phyloP scores from a whole-genome alignment of 2,888 invertebrate genomes.

The Chironomus riparius region DNA sequence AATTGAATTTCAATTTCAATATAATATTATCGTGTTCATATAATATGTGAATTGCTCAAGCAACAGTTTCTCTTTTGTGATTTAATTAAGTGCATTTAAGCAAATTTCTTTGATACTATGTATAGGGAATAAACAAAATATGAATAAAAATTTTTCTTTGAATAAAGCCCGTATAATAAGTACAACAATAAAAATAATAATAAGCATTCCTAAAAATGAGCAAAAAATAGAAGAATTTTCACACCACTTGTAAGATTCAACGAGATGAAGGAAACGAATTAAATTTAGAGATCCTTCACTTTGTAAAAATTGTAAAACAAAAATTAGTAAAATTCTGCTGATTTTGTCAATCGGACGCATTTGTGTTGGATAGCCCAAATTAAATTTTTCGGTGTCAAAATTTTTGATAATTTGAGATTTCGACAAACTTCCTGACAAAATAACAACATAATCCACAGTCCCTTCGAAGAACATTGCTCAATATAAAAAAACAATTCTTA shows the following conservation, averaged over 20 bases:
- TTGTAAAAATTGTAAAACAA: not conserved
- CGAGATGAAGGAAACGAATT: not conserved
- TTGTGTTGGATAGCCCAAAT: not conserved
- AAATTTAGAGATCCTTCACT: not conserved
- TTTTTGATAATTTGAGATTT: no score
- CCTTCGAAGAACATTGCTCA: not conserved
- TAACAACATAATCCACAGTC: no score
- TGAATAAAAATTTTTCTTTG: not conserved
- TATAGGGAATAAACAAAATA: not conserved
- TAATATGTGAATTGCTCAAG: not conserved
- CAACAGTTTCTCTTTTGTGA: constrained; percentile 24
- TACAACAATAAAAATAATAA: not conserved
- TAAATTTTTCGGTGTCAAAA: no score
- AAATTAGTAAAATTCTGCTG: not conserved
- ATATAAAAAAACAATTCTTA: not conserved
- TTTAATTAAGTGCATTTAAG: constrained; percentile 17
- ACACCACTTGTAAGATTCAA: not conserved
- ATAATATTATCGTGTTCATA: not conserved
- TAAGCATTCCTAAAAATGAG: not conserved
- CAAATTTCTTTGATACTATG: not conserved
- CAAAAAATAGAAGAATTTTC: not conserved
- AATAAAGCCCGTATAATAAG: constrained; percentile 2
- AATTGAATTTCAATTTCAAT: not conserved
- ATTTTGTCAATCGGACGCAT: not conserved
- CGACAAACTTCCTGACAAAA: no score